phyloP scores from a whole-genome alignment of 2,113 vertebrate species.

The Mesembrinibis cayennensis region DNA sequence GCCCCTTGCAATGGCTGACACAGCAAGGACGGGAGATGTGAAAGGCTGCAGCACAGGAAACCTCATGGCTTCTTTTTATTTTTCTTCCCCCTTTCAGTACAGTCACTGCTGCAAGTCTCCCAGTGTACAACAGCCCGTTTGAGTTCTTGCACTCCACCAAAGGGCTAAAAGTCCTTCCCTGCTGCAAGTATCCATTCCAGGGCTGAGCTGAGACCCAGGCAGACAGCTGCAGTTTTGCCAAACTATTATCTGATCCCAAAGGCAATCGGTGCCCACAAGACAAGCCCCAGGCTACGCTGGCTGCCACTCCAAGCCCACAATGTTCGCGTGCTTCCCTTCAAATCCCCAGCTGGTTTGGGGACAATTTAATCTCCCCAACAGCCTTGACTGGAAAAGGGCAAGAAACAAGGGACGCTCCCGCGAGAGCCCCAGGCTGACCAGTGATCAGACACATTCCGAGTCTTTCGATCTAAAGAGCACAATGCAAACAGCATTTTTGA shows the following conservation, averaged over 20 bases:
- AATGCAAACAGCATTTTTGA: not conserved
- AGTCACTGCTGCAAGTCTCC: not conserved
- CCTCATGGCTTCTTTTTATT: not conserved
- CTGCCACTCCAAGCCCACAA: not conserved
- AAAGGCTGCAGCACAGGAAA: not conserved
- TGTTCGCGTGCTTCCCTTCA: not conserved
- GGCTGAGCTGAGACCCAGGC: not conserved
- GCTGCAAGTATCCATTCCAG: not conserved
- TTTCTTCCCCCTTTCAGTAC: not conserved
- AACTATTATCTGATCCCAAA: not conserved
- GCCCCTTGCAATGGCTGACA: not conserved
- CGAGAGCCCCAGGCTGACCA: not conserved
- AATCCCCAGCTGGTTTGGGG: not conserved
- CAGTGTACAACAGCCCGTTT: not conserved
- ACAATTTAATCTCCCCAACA: not conserved
- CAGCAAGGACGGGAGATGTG: not conserved
- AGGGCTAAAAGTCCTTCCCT: not conserved
- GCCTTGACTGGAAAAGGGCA: not conserved
- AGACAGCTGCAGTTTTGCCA: not conserved
- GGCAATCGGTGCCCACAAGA: not conserved
- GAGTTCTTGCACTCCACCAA: not conserved
- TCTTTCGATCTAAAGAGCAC: not conserved
- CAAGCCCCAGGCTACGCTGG: not conserved
- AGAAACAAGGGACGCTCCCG: not conserved
- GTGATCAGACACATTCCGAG: not conserved